phyloP scores from a whole-genome alignment of 2,888 invertebrate species.

The Ophioninae sp. region DNA sequence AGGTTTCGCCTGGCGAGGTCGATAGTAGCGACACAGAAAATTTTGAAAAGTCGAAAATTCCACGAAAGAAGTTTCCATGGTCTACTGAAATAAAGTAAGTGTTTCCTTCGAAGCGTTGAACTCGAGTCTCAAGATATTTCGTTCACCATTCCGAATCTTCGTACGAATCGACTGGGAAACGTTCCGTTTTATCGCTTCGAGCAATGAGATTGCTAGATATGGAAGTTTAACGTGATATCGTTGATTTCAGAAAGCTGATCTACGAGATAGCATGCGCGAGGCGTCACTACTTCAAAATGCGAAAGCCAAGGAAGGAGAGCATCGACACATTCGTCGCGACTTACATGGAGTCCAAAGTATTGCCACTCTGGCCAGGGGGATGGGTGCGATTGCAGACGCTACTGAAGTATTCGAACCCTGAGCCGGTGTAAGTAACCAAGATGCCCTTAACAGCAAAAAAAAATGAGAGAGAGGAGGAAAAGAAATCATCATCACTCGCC shows the following conservation, averaged over 20 bases:
- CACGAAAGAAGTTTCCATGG: slow-evolving; percentile 89
- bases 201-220: background rate
- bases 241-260: slow-evolving; percentile 70
- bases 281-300: slow-evolving; percentile 80
- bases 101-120: slow-evolving; percentile 36
- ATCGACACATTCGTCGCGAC: slow-evolving; percentile 82
- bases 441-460: slow-evolving; percentile 45
- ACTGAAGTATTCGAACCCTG: slow-evolving; percentile 81
- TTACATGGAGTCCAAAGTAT: slow-evolving; percentile 84
- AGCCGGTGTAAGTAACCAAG: slow-evolving; percentile 69
- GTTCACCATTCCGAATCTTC: background rate
- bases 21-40: slow-evolving; percentile 75
- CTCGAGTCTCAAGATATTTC: background rate
- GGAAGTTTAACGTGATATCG: background rate
- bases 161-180: background rate
- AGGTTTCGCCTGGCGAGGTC: slow-evolving; percentile 71
- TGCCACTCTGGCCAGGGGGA: slow-evolving; percentile 86
- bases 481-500: slow-evolving; percentile 30
- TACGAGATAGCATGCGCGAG: slow-evolving; percentile 74
- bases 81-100: slow-evolving; percentile 85
- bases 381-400: slow-evolving; percentile 85
- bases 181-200: background rate
- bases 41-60: slow-evolving; percentile 83
- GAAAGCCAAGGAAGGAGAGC: slow-evolving; percentile 80
- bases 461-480: slow-evolving; percentile 16